Evolutionary conservation across 2,888 invertebrate genomes (phyloP).

Genomic region (Nycteola revayana): DNA sequence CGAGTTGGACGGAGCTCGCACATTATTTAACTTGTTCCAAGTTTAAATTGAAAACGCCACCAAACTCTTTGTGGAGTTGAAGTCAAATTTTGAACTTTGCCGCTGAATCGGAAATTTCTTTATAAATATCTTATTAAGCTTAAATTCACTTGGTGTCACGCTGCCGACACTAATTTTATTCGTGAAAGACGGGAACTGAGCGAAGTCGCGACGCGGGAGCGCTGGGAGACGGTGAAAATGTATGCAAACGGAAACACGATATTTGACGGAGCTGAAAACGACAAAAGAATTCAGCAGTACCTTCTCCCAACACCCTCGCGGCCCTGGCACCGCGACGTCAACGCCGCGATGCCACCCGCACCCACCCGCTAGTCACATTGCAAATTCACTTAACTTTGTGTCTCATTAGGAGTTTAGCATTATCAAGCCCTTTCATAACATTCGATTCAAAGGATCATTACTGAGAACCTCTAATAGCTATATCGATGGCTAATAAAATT

Average conservation of each 20-base stretch:
- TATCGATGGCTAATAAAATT: background rate
- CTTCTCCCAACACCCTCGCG: slow-evolving; percentile 21
- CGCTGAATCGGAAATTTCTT: slow-evolving; percentile 81
- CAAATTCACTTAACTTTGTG: slow-evolving; percentile 68
- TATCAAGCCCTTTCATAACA: slow-evolving; percentile 49
- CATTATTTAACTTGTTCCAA: slow-evolving; percentile 81
- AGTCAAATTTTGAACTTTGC: slow-evolving; percentile 81
- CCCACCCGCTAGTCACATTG: slow-evolving; percentile 40
- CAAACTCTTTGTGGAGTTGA: slow-evolving; percentile 76
- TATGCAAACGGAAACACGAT: slow-evolving; percentile 78
- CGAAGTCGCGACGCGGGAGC: slow-evolving; percentile 39
- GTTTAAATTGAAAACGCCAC: slow-evolving; percentile 81
- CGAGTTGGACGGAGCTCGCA: slow-evolving; percentile 76
- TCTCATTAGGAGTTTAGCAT: slow-evolving; percentile 60
- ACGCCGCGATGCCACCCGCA: slow-evolving; percentile 31
- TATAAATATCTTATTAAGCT: slow-evolving; percentile 82
- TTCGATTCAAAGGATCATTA: slow-evolving; percentile 25
- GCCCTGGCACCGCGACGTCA: slow-evolving; percentile 23
- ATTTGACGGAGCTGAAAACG: slow-evolving; percentile 79
- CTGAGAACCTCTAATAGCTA: slow-evolving; percentile 14
- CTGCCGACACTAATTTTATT: slow-evolving; percentile 81
- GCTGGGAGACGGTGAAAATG: slow-evolving; percentile 64
- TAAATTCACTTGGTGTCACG: slow-evolving; percentile 81
- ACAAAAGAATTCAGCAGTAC: slow-evolving; percentile 76
- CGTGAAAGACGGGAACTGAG: slow-evolving; percentile 72